phyloP scores from a whole-genome alignment of 2,888 invertebrate genomes.

The Timandra comae region DNA sequence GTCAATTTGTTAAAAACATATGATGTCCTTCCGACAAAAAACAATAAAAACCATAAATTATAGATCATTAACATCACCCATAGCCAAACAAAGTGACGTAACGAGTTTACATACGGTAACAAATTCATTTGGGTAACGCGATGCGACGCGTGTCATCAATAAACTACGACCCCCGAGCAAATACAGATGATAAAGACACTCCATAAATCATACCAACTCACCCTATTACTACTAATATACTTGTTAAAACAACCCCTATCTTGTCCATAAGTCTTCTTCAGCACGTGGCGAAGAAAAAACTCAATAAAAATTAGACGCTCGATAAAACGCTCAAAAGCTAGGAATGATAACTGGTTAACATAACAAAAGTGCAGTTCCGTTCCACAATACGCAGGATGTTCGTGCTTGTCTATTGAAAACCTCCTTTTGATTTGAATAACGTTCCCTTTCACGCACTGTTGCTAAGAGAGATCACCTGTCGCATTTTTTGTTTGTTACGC shows the following conservation, averaged over 20 bases:
- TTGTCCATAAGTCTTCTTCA: conserved; percentile 53
- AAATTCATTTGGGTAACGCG: conserved; percentile 41
- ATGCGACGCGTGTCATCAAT: conserved; percentile 68
- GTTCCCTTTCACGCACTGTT: conserved; percentile 36
- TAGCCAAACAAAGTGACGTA: conserved; percentile 15
- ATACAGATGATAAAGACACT: conserved; percentile 68
- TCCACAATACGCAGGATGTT: conserved; percentile 60
- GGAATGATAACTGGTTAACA: conserved; percentile 69
- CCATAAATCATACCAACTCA: conserved; percentile 68
- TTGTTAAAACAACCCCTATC: conserved; percentile 76
- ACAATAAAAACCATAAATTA: conserved; percentile 1
- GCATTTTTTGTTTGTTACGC: conserved; percentile 7
- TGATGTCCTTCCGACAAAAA: too few species aligned
- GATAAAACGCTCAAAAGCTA: conserved; percentile 34
- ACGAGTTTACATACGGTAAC: conserved; percentile 31
- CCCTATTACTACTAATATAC: conserved; percentile 71
- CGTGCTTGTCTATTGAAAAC: conserved; percentile 35
- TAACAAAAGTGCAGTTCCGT: conserved; percentile 56
- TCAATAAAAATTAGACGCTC: conserved; percentile 53
- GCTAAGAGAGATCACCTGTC: conserved; percentile 58
- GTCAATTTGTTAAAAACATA: too few species aligned
- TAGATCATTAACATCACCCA: conserved; percentile 6
- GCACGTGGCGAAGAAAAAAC: conserved; percentile 50
- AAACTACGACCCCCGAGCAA: conserved; percentile 52
- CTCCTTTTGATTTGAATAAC: conserved; percentile 37